These are phyloP conservation scores for Muraenolepis orangiensis DNA, from an alignment of 2,797 vertebrate genomes.

Conservation along the genomic window DNA sequence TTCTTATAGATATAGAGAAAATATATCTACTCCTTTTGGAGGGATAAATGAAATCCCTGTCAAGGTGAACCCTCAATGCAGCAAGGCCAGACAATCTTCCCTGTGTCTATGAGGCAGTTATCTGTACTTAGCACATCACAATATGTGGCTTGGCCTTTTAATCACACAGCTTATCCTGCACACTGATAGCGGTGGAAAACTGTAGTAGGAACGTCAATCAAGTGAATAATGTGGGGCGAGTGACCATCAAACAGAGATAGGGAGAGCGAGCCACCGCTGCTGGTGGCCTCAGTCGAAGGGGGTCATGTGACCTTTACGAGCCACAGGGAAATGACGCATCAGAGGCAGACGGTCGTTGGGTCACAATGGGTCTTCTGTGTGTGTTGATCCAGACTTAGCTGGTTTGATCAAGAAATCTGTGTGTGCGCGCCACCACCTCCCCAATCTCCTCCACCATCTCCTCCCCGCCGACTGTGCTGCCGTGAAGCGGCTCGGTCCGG, in stretches of 20 bases:
- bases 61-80: not conserved
- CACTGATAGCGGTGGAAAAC: not conserved
- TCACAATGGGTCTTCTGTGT: conserved; percentile 47
- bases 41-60: not conserved
- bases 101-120: not conserved
- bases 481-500: conserved; percentile 25
- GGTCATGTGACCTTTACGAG: conserved; percentile 38
- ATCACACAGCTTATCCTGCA: not conserved
- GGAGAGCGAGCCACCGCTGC: not conserved
- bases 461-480: conserved; percentile 15
- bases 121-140: not conserved
- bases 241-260: conserved; percentile 7
- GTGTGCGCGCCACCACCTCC: not conserved
- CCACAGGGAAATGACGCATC: conserved; percentile 52
- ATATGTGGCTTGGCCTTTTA: not conserved
- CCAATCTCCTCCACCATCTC: not conserved
- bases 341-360: conserved; percentile 25
- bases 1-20: not conserved
- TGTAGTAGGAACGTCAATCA: not conserved
- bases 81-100: not conserved
- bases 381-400: conserved; percentile 37
- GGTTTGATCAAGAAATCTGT: conserved; percentile 47
- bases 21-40: not conserved
- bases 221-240: conserved; percentile 6
- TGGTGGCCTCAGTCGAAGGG: conserved; percentile 32